Conservation (phyloP, 2,113 vertebrate genomes). For the Chaenogobius annularis region DNA sequence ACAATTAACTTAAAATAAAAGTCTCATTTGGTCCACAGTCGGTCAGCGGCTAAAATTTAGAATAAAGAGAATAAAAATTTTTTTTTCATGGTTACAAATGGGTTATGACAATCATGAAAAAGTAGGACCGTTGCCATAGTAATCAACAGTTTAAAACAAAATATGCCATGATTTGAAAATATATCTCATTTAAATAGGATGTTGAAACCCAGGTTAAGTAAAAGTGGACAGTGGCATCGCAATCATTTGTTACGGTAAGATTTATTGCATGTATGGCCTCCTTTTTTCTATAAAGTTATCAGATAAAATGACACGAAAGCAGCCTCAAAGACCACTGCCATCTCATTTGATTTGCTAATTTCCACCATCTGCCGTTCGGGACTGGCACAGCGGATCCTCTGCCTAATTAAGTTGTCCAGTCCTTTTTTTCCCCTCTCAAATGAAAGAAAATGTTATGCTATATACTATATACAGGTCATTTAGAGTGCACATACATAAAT, state of each 20-base stretch:
- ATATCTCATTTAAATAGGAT: too few relatives aligned
- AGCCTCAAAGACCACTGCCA: background rate
- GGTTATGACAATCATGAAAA: too few relatives aligned
- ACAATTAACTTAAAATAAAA: too few relatives aligned
- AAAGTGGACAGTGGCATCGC: background rate
- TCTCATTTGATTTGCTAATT: slow-evolving; percentile 9
- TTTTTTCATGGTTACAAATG: too few relatives aligned
- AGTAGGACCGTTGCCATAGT: too few relatives aligned
- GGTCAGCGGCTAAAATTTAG: too few relatives aligned
- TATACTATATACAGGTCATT: background rate
- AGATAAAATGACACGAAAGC: background rate
- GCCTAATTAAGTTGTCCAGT: background rate
- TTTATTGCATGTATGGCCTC: background rate
- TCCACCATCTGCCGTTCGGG: slow-evolving; percentile 4
- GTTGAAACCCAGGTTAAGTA: background rate
- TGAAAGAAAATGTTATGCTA: background rate
- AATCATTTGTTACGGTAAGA: too few relatives aligned
- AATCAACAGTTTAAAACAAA: too few relatives aligned
- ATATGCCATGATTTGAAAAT: too few relatives aligned
- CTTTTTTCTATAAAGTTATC: background rate
- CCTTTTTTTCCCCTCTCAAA: background rate
- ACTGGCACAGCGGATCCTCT: background rate
- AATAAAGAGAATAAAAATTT: too few relatives aligned
- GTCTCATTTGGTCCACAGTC: too few relatives aligned
- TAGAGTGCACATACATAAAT: background rate